phyloP scores from a whole-genome alignment of 1,140 invertebrate species.

The Heliconius congener region DNA sequence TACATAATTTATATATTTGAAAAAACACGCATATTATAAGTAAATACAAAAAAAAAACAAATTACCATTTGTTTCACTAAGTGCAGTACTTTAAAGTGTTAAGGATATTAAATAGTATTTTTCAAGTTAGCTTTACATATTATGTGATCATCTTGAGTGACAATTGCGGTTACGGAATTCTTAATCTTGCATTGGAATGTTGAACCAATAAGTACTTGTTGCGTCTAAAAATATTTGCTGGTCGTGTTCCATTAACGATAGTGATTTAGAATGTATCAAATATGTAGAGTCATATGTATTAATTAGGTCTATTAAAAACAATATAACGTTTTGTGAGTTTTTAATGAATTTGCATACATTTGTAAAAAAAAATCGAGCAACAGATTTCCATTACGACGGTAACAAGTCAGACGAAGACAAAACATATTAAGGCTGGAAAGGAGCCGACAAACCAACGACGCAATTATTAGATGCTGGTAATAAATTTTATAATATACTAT shows the following conservation, averaged over 20 bases:
- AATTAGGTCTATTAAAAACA: not conserved
- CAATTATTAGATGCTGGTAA: too few species aligned
- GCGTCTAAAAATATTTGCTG: not conserved
- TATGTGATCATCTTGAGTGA: not conserved
- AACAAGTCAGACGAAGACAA: too few species aligned
- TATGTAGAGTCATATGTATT: not conserved
- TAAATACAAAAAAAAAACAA: not conserved
- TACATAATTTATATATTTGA: too few species aligned
- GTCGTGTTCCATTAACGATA: not conserved
- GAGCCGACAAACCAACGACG: too few species aligned
- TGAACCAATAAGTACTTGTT: not conserved
- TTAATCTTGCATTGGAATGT: slow-evolving; percentile 15
- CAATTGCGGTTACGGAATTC: slow-evolving; percentile 20
- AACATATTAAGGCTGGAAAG: too few species aligned
- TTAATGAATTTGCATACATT: too few species aligned
- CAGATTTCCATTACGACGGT: slow-evolving; percentile 34
- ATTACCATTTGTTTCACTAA: not conserved
- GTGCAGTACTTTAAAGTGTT: too few species aligned
- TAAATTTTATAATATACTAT: too few species aligned
- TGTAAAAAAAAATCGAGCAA: not conserved
- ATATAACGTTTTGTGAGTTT: too few species aligned
- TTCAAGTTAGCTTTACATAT: too few species aligned
- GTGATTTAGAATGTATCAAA: not conserved
- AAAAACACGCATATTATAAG: too few species aligned
- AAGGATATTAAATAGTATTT: too few species aligned